A percentile compares a stretch with the other conserved stretches of the same genome.
phyloP scores from a whole-genome alignment of 2,113 vertebrate species.

The Thunnus maccoyii region DNA sequence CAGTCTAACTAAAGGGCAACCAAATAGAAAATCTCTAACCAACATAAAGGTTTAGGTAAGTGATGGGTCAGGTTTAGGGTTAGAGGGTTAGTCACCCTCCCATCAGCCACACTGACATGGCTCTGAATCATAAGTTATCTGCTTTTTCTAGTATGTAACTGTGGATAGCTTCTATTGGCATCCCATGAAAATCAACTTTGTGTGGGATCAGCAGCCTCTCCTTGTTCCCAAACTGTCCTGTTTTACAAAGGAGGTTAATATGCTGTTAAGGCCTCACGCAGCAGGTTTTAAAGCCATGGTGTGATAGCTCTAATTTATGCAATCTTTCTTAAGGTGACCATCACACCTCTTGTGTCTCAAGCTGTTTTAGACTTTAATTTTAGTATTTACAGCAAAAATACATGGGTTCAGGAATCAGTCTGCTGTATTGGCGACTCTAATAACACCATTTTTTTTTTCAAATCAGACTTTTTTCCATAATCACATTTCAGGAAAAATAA shows the following conservation, averaged over 20 bases:
- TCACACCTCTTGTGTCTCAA: neutral
- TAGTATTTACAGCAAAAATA: slow-evolving; percentile 2
- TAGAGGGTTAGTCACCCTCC: neutral
- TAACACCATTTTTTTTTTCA: slow-evolving; percentile 13
- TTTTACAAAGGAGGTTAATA: too few species aligned
- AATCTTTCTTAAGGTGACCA: neutral
- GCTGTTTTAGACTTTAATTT: slow-evolving; percentile 8
- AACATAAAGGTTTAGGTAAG: too few species aligned
- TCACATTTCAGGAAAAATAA: neutral
- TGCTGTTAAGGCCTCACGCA: too few species aligned
- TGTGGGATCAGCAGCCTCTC: neutral
- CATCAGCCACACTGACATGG: neutral
- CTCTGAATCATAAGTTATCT: neutral
- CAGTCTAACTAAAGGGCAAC: neutral
- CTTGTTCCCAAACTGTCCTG: neutral
- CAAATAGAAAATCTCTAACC: neutral
- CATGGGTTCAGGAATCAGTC: neutral
- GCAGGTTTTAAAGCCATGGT: too few species aligned
- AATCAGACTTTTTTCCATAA: neutral
- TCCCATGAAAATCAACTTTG: neutral
- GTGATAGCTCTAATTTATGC: too few species aligned
- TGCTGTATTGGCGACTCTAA: neutral
- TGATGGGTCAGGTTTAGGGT: neutral
- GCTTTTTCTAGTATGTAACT: neutral
- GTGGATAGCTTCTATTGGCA: neutral